A percentile compares a stretch with the other conserved stretches of the same genome.
Evolutionary conservation across 2,888 invertebrate genomes (phyloP).

Genomic region (Dusona sp.): DNA sequence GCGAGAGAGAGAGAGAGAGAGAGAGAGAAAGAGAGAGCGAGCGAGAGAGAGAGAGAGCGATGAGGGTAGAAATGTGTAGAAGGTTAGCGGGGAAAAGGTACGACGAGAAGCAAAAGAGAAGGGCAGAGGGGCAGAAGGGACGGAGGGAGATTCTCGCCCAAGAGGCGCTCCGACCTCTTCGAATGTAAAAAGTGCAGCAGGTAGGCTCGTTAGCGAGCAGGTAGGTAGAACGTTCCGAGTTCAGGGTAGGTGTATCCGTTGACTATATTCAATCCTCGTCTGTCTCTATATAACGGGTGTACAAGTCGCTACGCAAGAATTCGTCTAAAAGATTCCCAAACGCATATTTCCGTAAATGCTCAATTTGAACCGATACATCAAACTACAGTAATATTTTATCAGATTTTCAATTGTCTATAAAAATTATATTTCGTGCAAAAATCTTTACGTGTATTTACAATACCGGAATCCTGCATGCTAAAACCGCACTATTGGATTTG

Average conservation of each 20-base stretch:
- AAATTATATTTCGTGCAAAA: neutral
- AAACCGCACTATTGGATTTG: too few relatives aligned
- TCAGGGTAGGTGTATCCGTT: constrained; percentile 70
- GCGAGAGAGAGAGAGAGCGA: constrained; percentile 18
- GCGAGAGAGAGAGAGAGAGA: neutral
- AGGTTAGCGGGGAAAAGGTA: constrained; percentile 34
- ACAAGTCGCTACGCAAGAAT: constrained; percentile 47
- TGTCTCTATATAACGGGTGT: constrained; percentile 81
- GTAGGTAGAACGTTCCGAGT: constrained; percentile 78
- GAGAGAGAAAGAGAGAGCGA: constrained; percentile 8
- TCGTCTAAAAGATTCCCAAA: neutral
- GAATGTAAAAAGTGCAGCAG: constrained; percentile 83
- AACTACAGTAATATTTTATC: neutral
- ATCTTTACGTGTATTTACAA: too few relatives aligned
- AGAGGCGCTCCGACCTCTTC: constrained; percentile 76
- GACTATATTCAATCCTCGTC: constrained; percentile 80
- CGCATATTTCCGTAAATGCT: neutral
- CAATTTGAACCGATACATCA: neutral
- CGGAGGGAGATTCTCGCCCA: constrained; percentile 64
- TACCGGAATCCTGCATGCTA: too few relatives aligned
- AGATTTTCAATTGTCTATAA: neutral
- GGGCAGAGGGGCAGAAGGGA: constrained; percentile 44
- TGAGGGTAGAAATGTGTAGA: constrained; percentile 47
- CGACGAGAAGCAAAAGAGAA: constrained; percentile 60
- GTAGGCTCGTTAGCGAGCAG: constrained; percentile 84